Evolutionary conservation across 2,113 vertebrate species (phyloP), one percentile per base, ranked within the genome.

Genomic region (Alosa alosa): DNA sequence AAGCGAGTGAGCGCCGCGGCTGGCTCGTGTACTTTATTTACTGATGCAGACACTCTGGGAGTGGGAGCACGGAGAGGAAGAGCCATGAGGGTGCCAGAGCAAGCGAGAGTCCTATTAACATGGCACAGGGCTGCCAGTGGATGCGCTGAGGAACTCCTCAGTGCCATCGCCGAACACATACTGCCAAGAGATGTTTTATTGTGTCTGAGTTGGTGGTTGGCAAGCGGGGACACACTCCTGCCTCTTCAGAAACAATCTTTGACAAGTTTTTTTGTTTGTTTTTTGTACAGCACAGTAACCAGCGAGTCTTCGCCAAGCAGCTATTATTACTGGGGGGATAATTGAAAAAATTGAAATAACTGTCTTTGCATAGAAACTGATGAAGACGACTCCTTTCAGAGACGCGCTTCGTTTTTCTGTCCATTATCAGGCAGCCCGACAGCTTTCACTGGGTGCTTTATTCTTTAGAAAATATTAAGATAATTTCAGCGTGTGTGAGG

Each of bases 131-230:
- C 10, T 78, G 72, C 25, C 72, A 36, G 20, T 39, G 72, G 39
- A 78, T 8, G 1, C 64, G 31, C 2, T 31, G 72, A 78, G 18
- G 13, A 78, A 78, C 3, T 39, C 11, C 39, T 78, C 31, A 13
- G 72, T 78, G 31, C 31, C 72, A 78, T 39, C 11, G 15, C 25
- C 0, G 11, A 15, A 78, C 11, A 11, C 72, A 36, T 15, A 78
- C 72, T 41, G 72, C 72, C 72, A 78, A 36, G 31, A 39, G 72
- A 78, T 72, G 72, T 41, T 78, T 78, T 78, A 78, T 78, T 78
- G 72, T 78, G 72, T 78, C 72, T 39, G 31, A 13, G 39, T 78
- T 78, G 31, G 72, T 39, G 72, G 72, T 39, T 36, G 72, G 72
- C 72, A 78, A 15, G 72, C 36, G 0, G 39, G 17, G 39, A 39